Conservation (phyloP, 2,888 invertebrate genomes). For the Cremastobaeus sp. region DNA sequence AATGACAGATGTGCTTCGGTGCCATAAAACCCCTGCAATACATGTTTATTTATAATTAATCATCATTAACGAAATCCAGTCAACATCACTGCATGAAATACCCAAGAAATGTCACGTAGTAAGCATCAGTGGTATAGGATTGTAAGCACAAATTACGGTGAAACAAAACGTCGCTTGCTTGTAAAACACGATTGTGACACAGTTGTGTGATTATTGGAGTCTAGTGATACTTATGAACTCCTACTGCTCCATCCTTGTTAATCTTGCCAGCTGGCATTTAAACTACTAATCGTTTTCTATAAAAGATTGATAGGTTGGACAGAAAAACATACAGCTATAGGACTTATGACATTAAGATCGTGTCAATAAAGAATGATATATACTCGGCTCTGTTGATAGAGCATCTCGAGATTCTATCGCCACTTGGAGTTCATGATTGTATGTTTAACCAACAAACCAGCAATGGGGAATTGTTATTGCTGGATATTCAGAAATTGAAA, state of each 20-base stretch:
- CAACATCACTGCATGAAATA: too few species aligned
- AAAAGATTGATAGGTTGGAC: slow-evolving; percentile 38
- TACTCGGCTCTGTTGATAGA: slow-evolving; percentile 26
- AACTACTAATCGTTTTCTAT: slow-evolving; percentile 26
- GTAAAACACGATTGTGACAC: not conserved
- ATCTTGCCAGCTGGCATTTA: slow-evolving; percentile 23
- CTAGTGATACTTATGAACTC: slow-evolving; percentile 30
- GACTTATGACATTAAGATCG: slow-evolving; percentile 28
- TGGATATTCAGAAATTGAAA: too few species aligned
- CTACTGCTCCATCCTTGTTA: slow-evolving; percentile 20
- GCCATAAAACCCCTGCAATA: too few species aligned
- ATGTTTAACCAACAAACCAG: slow-evolving; percentile 29
- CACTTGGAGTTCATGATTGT: slow-evolving; percentile 12
- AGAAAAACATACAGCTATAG: slow-evolving; percentile 39
- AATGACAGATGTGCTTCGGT: too few species aligned
- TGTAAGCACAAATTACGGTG: too few species aligned
- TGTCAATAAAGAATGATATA: slow-evolving; percentile 39
- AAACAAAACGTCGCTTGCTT: too few species aligned
- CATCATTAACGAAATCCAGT: too few species aligned
- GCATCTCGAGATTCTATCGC: slow-evolving; percentile 36
- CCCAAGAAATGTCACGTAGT: too few species aligned
- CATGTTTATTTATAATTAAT: too few species aligned
- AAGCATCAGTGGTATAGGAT: too few species aligned
- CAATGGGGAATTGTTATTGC: too few species aligned
- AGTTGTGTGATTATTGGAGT: slow-evolving; percentile 8